A percentile compares a stretch with the other conserved stretches of the same genome.
Conservation (phyloP, 2,888 invertebrate species). For the Tyria jacobaeae region DNA sequence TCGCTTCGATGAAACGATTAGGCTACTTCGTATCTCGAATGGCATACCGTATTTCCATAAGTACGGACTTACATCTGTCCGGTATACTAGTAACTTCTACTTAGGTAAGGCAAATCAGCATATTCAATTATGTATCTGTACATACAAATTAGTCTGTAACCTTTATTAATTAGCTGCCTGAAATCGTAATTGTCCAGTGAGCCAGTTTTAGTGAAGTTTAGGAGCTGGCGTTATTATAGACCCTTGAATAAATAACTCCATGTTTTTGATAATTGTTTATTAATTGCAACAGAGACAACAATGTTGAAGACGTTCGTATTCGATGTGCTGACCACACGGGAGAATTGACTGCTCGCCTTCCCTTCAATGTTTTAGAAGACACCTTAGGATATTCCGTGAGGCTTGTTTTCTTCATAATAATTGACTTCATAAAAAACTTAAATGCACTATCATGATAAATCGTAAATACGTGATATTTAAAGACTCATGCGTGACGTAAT, state of each 20-base stretch:
- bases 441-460: too few relatives aligned
- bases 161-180: background rate
- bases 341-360: conserved; percentile 86
- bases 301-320: conserved; percentile 85
- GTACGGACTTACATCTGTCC: background rate
- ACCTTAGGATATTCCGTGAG: conserved; percentile 86
- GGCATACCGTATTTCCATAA: background rate
- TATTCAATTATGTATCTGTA: too few relatives aligned
- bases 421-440: too few relatives aligned
- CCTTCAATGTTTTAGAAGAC: conserved; percentile 86
- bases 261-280: background rate
- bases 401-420: background rate
- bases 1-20: background rate
- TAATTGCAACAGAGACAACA: conserved; percentile 53
- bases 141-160: too few relatives aligned
- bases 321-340: conserved; percentile 90
- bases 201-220: background rate
- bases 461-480: too few relatives aligned
- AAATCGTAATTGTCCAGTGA: background rate
- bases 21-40: background rate
- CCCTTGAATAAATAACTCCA: background rate
- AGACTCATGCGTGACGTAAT: too few relatives aligned
- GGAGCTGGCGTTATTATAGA: background rate
- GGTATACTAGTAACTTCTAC: background rate
- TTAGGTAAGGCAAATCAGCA: background rate